Evolutionary conservation across 1,140 invertebrate genomes (phyloP).

Genomic region (Cherax destructor): DNA sequence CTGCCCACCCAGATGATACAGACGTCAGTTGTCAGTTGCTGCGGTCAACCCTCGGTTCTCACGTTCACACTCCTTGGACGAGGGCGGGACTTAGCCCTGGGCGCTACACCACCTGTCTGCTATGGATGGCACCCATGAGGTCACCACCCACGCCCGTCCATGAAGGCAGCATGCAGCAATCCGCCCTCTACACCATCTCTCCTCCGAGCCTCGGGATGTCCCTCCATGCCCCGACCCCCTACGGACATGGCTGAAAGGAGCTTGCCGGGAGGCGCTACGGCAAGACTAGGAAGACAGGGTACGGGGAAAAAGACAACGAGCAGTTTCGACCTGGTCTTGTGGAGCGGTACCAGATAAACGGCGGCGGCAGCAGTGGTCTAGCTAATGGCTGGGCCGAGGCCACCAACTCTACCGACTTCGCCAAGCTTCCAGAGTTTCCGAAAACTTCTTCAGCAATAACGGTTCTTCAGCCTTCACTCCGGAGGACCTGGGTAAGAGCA

Average conservation of each 20-base stretch:
- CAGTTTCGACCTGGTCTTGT: slow-evolving; percentile 8
- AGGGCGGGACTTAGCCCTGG: slow-evolving; percentile 49
- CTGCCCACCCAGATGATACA: slow-evolving; percentile 62
- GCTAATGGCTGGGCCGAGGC: neutral
- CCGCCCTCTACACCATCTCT: neutral
- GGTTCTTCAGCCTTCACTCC: slow-evolving; percentile 40
- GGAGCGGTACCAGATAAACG: neutral
- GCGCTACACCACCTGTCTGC: slow-evolving; percentile 48
- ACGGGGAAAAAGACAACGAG: slow-evolving; percentile 36
- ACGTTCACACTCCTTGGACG: slow-evolving; percentile 68
- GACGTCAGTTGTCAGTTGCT: slow-evolving; percentile 61
- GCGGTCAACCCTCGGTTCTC: slow-evolving; percentile 68
- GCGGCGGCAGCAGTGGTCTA: neutral
- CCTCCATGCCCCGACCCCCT: neutral
- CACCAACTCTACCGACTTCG: neutral
- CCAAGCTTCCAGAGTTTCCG: neutral
- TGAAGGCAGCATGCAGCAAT: slow-evolving; percentile 16
- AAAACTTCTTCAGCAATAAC: neutral
- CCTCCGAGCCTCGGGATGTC: neutral
- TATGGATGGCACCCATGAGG: slow-evolving; percentile 36
- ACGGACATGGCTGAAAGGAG: neutral
- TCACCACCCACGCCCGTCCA: slow-evolving; percentile 14
- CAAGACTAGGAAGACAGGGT: slow-evolving; percentile 28
- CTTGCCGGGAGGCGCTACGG: neutral
- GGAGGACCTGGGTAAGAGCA: slow-evolving; percentile 36